Percentiles rank a stretch among this genome's conserved stretches.
These are phyloP conservation scores for Hormiphora californensis DNA, from an alignment of 37 sponge, comb jelly and placozoan species.

Conservation along the genomic window DNA sequence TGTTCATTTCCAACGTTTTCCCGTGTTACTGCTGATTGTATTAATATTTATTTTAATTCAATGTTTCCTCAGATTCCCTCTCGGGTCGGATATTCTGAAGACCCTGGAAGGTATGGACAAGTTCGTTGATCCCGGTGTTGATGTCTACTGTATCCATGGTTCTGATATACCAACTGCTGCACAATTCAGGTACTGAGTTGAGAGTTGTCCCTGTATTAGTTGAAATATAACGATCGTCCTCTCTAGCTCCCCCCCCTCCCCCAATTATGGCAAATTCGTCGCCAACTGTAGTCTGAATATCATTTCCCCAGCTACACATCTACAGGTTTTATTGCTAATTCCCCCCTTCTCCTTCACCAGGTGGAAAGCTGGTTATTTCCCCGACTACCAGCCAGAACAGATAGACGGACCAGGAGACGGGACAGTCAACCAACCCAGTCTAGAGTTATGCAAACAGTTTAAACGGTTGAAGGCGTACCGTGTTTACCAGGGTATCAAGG, in stretches of 20 bases:
- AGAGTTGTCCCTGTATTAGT: too few species aligned
- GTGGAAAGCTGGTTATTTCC: conserved; percentile 43
- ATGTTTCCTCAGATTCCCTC: background rate
- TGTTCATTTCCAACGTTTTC: too few species aligned
- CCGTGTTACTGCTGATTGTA: too few species aligned
- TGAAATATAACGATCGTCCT: background rate
- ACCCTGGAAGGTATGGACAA: background rate
- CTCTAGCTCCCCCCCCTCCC: background rate
- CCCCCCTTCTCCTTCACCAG: background rate
- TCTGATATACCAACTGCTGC: conserved; percentile 48
- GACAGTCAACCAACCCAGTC: conserved; percentile 36
- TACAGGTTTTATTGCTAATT: background rate
- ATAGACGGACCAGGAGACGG: conserved; percentile 43
- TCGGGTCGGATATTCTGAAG: conserved; percentile 8
- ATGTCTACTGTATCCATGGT: conserved; percentile 40
- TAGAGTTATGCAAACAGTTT: background rate
- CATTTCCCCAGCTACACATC: background rate
- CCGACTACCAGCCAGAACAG: conserved; percentile 47
- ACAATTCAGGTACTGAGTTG: conserved; percentile 55
- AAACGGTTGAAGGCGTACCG: background rate
- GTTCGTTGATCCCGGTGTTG: conserved; percentile 12
- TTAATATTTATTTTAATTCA: background rate
- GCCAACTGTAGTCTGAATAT: too few species aligned
- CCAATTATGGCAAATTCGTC: too few species aligned
- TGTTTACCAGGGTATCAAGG: conserved; percentile 33